A percentile compares a stretch with the other conserved stretches of the same genome.
Conservation (phyloP, 1,140 invertebrate genomes). For the Drosophila pseudoobscura region DNA sequence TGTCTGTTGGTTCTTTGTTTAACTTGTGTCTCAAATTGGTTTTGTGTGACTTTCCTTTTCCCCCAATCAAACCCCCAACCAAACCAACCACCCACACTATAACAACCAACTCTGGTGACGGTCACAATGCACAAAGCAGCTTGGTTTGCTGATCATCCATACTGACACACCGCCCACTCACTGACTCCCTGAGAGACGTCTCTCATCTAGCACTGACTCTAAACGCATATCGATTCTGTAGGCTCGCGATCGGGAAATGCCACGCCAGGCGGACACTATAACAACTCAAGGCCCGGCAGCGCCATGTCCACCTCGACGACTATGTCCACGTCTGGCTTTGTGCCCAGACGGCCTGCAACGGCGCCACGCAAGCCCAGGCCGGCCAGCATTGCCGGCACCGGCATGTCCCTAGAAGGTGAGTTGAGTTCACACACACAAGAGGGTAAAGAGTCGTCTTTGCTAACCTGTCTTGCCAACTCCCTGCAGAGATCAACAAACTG, state of each 20-base stretch:
- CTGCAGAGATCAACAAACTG: constrained; percentile 75
- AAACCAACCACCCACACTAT: constrained; percentile 6
- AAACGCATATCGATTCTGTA: constrained; percentile 24
- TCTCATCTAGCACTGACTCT: constrained; percentile 19
- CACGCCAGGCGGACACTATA: constrained; percentile 86
- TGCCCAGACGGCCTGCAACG: constrained; percentile 64
- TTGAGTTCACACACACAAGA: constrained; percentile 21
- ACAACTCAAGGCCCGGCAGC: constrained; percentile 91
- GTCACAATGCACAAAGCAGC: constrained; percentile 60
- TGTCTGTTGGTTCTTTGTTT: constrained; percentile 45
- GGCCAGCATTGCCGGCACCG: constrained; percentile 93
- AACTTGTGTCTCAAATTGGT: constrained; percentile 43
- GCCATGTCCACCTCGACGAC: constrained; percentile 87
- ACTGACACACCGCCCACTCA: constrained; percentile 22
- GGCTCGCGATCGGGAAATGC: constrained; percentile 87
- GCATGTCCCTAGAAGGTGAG: constrained; percentile 86
- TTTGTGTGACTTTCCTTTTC: constrained; percentile 26
- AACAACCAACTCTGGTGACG: constrained; percentile 65
- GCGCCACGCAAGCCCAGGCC: constrained; percentile 85
- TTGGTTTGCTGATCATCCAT: constrained; percentile 58
- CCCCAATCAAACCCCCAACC: neutral
- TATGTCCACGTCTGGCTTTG: constrained; percentile 71
- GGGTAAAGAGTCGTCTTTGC: neutral
- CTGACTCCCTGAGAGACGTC: neutral
- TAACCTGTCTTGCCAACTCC: neutral